Base-by-base conservation (phyloP, 2,888 invertebrate species). In the Thymelicus acteon region DNA sequence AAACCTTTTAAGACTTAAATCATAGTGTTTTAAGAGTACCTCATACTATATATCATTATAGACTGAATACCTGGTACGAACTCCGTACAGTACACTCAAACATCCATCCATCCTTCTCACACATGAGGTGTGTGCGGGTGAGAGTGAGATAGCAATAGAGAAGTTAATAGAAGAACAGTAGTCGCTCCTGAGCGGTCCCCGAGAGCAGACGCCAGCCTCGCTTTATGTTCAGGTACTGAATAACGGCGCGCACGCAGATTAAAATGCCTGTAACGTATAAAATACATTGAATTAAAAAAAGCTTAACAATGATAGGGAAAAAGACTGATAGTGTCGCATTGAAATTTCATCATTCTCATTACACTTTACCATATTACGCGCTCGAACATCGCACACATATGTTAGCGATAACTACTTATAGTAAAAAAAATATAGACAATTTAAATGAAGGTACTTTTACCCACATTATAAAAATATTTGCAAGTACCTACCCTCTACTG, bases 141-240 rank as follows among this genome's bases (percentile, higher is more conserved):
- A 72, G 80, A 81, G 80, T 74, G 85, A 80, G 81, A 85, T 68
- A 78, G 76, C 77, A 76, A 79, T 31, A 74, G 75, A 39, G 57
- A 54, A 48, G 77, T 80, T 88, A 98, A 94, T 98, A 97, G 92
- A 98, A 97, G 95, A 98, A 97, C 78, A 98, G 94, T 81, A 98
- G 95, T 85, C 98, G 95, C 87, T 98, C 97, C 84, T 98, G 97
- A 73, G 97, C 97, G 72, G 97, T 97, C 74, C 97, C 97, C 2
- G 97, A 97, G 72, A 98, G 94, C 78, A 97, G 94, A 80, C 97
- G 96, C 98, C 98, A 98, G 74, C 97, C 97, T 71, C 97, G 95
- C 83, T 98, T 98, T 82, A 98, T 98, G 89, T 97, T 97, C 86
- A 97, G 94, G 90, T 98, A 98, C 88, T 98, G 98, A 78, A 98